Evolutionary conservation across 2,113 vertebrate genomes (phyloP).

Genomic region (Penelope pileata): DNA sequence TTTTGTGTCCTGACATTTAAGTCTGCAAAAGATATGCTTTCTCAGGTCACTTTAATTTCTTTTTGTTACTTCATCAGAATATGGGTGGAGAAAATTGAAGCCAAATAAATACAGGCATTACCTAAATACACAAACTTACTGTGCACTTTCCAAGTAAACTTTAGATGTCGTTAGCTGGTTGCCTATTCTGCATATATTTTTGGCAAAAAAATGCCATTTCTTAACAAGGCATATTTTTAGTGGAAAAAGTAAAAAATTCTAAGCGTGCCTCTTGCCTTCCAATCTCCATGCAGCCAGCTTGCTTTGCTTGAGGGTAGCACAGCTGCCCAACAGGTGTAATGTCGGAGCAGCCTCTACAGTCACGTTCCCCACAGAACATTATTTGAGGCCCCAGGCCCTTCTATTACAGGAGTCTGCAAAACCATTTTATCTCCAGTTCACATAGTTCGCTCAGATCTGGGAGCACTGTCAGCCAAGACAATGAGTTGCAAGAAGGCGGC

Average conservation of each 20-base stretch:
- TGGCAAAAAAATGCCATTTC: not conserved
- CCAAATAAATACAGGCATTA: not conserved
- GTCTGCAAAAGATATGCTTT: not conserved
- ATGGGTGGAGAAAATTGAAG: not conserved
- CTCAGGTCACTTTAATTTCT: not conserved
- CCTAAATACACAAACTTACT: not conserved
- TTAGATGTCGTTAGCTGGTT: not conserved
- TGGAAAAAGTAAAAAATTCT: not conserved
- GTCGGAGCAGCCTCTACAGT: not conserved
- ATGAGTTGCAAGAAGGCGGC: accelerated
- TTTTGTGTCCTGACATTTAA: not conserved
- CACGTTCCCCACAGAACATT: not conserved
- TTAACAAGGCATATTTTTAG: not conserved
- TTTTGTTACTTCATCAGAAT: not conserved
- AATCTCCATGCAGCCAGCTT: not conserved
- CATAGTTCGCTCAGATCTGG: accelerated
- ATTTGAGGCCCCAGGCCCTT: not conserved
- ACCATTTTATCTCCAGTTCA: not conserved
- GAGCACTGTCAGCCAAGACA: not conserved
- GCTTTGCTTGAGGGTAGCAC: not conserved
- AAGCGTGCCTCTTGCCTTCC: not conserved
- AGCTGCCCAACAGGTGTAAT: not conserved
- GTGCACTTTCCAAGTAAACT: not conserved
- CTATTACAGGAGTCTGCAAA: not conserved
- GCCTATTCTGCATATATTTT: not conserved